These are phyloP conservation scores for Polydrusus tereticollis DNA, from an alignment of 2,888 invertebrate species.

Conservation along the genomic window DNA sequence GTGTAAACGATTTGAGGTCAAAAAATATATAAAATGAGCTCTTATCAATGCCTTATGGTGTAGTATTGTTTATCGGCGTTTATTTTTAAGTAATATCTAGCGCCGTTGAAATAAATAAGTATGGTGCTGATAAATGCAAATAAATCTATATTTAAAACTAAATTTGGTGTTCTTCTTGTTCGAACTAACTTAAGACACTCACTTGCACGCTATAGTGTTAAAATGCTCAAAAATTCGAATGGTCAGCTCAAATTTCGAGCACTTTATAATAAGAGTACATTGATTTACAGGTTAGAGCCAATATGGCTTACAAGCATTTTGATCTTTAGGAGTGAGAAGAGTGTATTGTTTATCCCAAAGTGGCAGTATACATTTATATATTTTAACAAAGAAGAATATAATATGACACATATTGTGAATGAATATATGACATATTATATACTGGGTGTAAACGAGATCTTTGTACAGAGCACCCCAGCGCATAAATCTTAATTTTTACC, in stretches of 20 bases:
- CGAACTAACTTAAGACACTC: not conserved
- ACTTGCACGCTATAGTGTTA: not conserved
- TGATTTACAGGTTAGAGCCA: slow-evolving; percentile 25
- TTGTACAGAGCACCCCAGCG: too few species aligned
- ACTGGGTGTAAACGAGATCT: too few species aligned
- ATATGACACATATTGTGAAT: too few species aligned
- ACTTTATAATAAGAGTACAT: slow-evolving; percentile 15
- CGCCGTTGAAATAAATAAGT: slow-evolving; percentile 8
- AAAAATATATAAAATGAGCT: not conserved
- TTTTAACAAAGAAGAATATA: not conserved
- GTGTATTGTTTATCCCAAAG: not conserved
- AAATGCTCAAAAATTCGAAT: not conserved
- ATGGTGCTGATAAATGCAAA: slow-evolving; percentile 1
- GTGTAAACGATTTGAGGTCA: slow-evolving; percentile 8
- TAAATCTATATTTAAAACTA: not conserved
- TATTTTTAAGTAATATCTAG: slow-evolving; percentile 6
- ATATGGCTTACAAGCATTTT: slow-evolving; percentile 28
- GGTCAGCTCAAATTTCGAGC: not conserved
- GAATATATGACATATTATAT: too few species aligned
- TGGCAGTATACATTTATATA: not conserved
- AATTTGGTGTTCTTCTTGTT: not conserved
- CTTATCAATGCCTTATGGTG: not conserved
- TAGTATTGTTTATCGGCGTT: not conserved
- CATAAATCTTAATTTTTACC: too few species aligned
- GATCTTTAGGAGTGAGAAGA: not conserved